phyloP scores from a whole-genome alignment of 2,797 vertebrate species.

The Hylomyscus alleni region DNA sequence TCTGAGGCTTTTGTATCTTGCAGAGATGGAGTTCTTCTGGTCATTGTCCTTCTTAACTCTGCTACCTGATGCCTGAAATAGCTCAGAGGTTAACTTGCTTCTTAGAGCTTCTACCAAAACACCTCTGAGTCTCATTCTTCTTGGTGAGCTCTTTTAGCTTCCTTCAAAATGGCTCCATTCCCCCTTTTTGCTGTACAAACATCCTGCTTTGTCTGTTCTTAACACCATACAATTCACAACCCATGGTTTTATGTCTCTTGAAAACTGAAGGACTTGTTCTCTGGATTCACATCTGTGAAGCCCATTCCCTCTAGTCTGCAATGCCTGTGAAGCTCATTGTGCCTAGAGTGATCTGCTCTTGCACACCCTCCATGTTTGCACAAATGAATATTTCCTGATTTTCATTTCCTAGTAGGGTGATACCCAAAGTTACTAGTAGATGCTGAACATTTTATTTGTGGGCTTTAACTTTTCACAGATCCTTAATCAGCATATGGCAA shows the following conservation, averaged over 20 bases:
- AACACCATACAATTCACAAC: neutral
- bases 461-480: constrained; percentile 94
- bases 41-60: neutral
- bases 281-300: neutral
- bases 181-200: neutral
- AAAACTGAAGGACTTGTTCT: neutral
- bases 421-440: constrained; percentile 96
- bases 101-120: neutral
- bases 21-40: neutral
- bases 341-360: neutral
- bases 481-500: constrained; percentile 96
- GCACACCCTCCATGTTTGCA: neutral
- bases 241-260: neutral
- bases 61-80: neutral
- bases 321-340: neutral
- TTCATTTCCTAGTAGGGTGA: constrained; percentile 91
- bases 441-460: constrained; percentile 96
- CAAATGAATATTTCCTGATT: neutral
- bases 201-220: neutral
- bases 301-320: no score
- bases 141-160: neutral
- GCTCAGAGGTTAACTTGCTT: neutral
- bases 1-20: neutral
- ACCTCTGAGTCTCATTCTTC: neutral
- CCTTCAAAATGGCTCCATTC: neutral